A percentile compares a stretch with the other conserved stretches of the same genome.
phyloP scores from a whole-genome alignment of 2,888 invertebrate species.

The Stenodera caucasica region DNA sequence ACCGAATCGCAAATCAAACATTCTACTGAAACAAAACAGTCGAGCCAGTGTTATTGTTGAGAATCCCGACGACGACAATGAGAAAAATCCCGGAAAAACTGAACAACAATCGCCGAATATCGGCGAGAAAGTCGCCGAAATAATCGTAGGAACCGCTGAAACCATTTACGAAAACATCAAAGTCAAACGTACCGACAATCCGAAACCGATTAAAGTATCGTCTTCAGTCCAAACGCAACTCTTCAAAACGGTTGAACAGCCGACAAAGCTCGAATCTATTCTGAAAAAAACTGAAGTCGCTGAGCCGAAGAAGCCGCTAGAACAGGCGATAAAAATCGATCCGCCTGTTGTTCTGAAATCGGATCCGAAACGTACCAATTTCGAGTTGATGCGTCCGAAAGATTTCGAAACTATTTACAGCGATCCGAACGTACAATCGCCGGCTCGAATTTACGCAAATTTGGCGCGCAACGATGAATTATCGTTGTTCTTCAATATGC shows the following conservation, averaged over 20 bases:
- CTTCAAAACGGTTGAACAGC: background rate
- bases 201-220: conserved; percentile 59
- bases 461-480: conserved; percentile 51
- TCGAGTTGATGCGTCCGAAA: conserved; percentile 60
- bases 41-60: conserved; percentile 50
- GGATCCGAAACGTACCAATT: conserved; percentile 45
- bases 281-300: conserved; percentile 24
- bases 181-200: conserved; percentile 48
- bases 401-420: conserved; percentile 61
- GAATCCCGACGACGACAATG: conserved; percentile 41
- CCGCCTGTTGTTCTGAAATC: conserved; percentile 40
- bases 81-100: conserved; percentile 22
- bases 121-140: conserved; percentile 48
- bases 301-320: conserved; percentile 30
- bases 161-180: conserved; percentile 57
- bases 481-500: conserved; percentile 52
- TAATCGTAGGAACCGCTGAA: conserved; percentile 52
- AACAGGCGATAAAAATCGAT: conserved; percentile 11
- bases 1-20: conserved; percentile 59
- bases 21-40: conserved; percentile 43
- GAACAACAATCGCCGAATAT: conserved; percentile 29
- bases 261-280: background rate
- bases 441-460: conserved; percentile 57
- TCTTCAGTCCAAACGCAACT: conserved; percentile 60
- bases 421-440: conserved; percentile 44